Evolutionary conservation across 2,797 vertebrate genomes (phyloP), one percentile per base, ranked within the genome.

Genomic region (Carduelis carduelis): DNA sequence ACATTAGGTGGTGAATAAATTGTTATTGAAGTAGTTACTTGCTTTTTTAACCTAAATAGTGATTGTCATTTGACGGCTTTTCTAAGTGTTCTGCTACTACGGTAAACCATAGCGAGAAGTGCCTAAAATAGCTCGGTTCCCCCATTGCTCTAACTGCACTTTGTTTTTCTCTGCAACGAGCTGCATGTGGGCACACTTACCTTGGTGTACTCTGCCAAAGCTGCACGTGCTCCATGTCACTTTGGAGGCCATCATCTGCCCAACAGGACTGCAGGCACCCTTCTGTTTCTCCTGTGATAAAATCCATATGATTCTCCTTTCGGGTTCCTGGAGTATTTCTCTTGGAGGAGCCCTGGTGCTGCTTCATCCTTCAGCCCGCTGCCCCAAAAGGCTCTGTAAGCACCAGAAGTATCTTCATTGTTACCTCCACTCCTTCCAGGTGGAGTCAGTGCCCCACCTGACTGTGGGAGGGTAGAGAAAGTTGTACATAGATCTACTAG

Each of bases 1-100:
- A 59, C 56, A 65, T 96, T 82, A 95, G 83, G 47, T 94, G 89
- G 81, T 93, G 91, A 96, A 81, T 90, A 79, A 65, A 91, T 95
- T 84, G 78, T 94, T 92, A 90, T 37, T 95, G 76, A 91, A 70
- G 83, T 93, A 84, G 70, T 85, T 83, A 79, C 53, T 86, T 85
- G 43, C 57, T 95, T 96, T 94, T 95, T 96, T 96, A 94, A 95
- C 79, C 78, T 94, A 72, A 84, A 84, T 32, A 66, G 52, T 95
- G 90, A 94, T 85, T 94, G 78, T 95, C 69, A 82, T 95, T 94
- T 95, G 83, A 90, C 35, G 53, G 57, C 52, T 89, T 96, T 80
- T 71, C 65, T 93, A 72, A 89, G 69, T 80, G 60, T 92, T 94
- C 90, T 90, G 72, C 95, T 95, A 34, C 86, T 11, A 43, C 28